Evolutionary conservation across 2,797 vertebrate species (phyloP), one percentile per base, ranked within the genome.

Genomic region (Oophaga sylvatica): DNA sequence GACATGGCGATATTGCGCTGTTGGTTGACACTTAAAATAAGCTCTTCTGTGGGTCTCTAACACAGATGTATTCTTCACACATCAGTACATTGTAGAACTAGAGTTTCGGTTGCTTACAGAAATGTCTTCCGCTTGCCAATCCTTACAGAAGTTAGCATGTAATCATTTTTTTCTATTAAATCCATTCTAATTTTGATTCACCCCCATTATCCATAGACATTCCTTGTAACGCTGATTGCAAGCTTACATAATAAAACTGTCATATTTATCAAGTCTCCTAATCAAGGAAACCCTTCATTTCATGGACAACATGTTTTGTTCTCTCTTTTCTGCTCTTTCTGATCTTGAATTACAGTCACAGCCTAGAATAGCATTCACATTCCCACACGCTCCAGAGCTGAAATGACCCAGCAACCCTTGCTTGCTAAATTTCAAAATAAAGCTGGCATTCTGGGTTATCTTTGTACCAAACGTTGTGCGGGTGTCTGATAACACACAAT

Each of bases 21-120:
- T 6, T 19, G 45, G 22, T 26, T 77, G 20, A 56, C 22, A 77
- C 75, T 56, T 22, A 10, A 56, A 26, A 77, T 77, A 77, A 77
- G 45, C 75, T 45, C 48, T 13, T 75, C n/a, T 77, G 75, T 56
- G 75, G 22, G 75, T 77, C 75, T 56, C 75, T 77, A n/a, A 26
- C 41, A 56, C 67, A 70, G 65, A 29, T 83, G 65, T 83, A 56
- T 9, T 83, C 81, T 70, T 70, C 48, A 81, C 60, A 81, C 59
- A 41, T 81, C 79, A 81, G 59, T 63, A 62, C 60, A 65, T 81
- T 41, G 31, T 63, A 81, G 4, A 63, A 63, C 79, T 65, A 15
- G n/a, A n/a, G 22, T 65, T 60, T 80, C 31, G 26, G n/a, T 26
- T 79, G 56, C 26, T 62, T 20, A 80, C 57, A 62, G 59, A 62